Evolutionary conservation across 2,888 invertebrate species (phyloP), one percentile per base, ranked within the genome.

Genomic region (Tricholauxania praeusta): DNA sequence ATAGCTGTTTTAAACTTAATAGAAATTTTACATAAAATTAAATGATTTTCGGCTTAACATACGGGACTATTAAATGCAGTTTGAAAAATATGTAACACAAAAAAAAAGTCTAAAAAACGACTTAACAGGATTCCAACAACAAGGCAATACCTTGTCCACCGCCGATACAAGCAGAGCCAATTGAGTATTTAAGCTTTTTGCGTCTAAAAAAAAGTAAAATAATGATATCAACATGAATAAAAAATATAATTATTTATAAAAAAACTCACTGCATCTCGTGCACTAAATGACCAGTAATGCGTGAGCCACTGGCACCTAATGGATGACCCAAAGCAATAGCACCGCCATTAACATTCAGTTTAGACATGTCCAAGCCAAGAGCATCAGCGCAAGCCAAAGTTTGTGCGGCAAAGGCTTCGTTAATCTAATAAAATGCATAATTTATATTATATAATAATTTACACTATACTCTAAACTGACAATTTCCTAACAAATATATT

Each of bases 251-350:
- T 70, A 76, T 39, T 55, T 1, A 64, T 32, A 12, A 66, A 62
- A 66, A 74, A 64, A 79, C 82, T 88, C 85, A 96, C 97, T 91
- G 93, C 80, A 98, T 89, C 89, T 98, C 97, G 84, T 99, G 95
- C 51, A 94, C 93, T 47, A 99, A 89, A 85, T 98, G 97, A 3
- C 93, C 92, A 1, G 94, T 96, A 84, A 99, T 99, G 83, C 98
- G 91, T 12, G 96, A 90, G 3, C 98, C 99, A 66, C 96, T 96
- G 15, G 98, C 98, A n/a, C 91, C 98, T 48, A 99, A 90, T 6
- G 99, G 98, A 90, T 98, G 98, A n/a, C 98, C 98, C 66, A 99
- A 84, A 28, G 98, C 97, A 83, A 98, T 97, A 79, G 98, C 98
- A 63, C 99, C 99, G 12, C 99, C 98, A 88, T 96, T 94, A 19